Conservation (phyloP, 2,888 invertebrate species). For the Protodeltote pygarga region DNA sequence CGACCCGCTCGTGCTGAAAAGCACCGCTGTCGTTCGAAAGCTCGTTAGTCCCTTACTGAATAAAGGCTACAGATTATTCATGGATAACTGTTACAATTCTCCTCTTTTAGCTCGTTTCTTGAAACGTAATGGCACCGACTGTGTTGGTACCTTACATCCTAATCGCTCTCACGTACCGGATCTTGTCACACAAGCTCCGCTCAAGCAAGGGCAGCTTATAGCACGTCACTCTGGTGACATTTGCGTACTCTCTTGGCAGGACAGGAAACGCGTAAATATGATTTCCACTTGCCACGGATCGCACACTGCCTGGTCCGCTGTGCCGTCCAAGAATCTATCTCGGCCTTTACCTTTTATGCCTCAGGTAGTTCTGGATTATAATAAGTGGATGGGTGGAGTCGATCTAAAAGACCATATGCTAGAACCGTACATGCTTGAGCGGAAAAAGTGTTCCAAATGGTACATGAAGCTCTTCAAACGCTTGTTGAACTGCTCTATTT, state of each 20-base stretch:
- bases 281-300: conserved; percentile 33
- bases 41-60: conserved; percentile 1
- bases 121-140: conserved; percentile 3
- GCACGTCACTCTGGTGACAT: conserved; percentile 39
- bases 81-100: conserved; percentile 42
- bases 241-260: conserved; percentile 30
- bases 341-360: not conserved
- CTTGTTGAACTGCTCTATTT: not conserved
- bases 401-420: conserved; percentile 11
- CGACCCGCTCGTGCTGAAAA: conserved; percentile 11
- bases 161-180: not conserved
- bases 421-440: conserved; percentile 27
- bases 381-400: conserved; percentile 18
- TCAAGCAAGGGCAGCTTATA: conserved; percentile 20
- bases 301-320: not conserved
- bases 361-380: not conserved
- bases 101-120: conserved; percentile 7
- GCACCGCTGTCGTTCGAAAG: conserved; percentile 9
- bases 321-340: not conserved
- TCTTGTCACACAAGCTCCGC: conserved; percentile 15
- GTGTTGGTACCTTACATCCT: conserved; percentile 1
- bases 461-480: conserved; percentile 24
- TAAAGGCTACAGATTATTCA: conserved; percentile 36
- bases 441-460: conserved; percentile 29
- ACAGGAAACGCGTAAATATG: conserved; percentile 25